A percentile compares a stretch with the other conserved stretches of the same genome.
Evolutionary conservation across 1,140 invertebrate genomes (phyloP).

Genomic region (Rhyzopertha dominica): DNA sequence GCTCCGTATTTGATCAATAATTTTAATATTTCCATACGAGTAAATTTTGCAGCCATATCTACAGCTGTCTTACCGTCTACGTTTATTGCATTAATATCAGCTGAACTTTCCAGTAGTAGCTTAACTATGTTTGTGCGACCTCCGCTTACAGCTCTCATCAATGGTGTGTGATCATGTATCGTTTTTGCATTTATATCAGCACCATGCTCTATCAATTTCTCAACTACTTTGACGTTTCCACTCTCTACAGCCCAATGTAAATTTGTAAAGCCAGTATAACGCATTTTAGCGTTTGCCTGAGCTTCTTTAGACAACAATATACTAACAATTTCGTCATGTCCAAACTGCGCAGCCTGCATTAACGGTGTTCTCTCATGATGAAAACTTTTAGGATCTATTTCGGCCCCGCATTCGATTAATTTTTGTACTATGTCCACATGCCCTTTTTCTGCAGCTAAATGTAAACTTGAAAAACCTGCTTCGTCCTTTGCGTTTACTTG

Average conservation of each 20-base stretch:
- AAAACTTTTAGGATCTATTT: conserved; percentile 17
- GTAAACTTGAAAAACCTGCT: conserved; percentile 19
- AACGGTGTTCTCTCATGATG: conserved; percentile 42
- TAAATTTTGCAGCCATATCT: too few relatives aligned
- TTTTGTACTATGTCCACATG: conserved; percentile 19
- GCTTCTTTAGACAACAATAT: conserved; percentile 18
- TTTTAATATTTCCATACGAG: too few relatives aligned
- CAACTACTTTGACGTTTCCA: conserved; percentile 20
- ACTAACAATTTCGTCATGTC: conserved; percentile 19
- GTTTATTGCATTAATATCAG: conserved; percentile 17
- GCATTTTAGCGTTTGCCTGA: conserved; percentile 14
- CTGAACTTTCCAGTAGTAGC: conserved; percentile 5
- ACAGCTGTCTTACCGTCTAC: conserved; percentile 42
- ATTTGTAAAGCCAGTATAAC: conserved; percentile 29
- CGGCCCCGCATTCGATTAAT: conserved; percentile 23
- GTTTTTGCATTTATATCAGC: conserved; percentile 18
- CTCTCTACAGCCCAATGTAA: conserved; percentile 43
- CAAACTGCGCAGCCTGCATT: too few relatives aligned
- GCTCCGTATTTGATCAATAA: too few relatives aligned
- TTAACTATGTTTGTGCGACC: conserved; percentile 68
- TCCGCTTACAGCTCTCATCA: conserved; percentile 25
- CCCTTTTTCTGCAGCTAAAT: conserved; percentile 23
- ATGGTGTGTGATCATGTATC: conserved; percentile 19
- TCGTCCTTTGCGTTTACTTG: conserved; percentile 16
- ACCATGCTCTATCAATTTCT: conserved; percentile 17